phyloP scores from a whole-genome alignment of 1,140 invertebrate species.

The Drosophila virilis region DNA sequence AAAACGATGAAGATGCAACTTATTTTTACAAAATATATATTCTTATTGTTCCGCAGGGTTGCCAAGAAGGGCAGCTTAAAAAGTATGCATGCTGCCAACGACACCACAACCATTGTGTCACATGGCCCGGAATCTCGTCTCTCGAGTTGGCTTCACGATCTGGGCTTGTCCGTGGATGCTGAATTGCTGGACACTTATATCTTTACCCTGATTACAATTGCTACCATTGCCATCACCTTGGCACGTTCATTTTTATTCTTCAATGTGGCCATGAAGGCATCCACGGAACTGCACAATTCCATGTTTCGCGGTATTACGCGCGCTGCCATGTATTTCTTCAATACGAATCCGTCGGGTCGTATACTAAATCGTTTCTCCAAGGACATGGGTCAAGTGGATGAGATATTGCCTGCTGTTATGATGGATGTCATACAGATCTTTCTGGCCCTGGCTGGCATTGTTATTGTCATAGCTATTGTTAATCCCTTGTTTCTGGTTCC shows the following conservation, averaged over 20 bases:
- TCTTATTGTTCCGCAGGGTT: constrained; percentile 85
- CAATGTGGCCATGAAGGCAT: constrained; percentile 89
- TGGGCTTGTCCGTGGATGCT: constrained; percentile 60
- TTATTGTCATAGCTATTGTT: constrained; percentile 90
- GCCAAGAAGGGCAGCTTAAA: constrained; percentile 61
- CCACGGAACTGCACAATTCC: constrained; percentile 89
- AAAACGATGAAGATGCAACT: background rate
- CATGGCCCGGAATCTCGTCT: constrained; percentile 47
- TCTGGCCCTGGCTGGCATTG: constrained; percentile 89
- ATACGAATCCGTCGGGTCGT: constrained; percentile 90
- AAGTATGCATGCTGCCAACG: constrained; percentile 10
- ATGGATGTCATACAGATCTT: constrained; percentile 92
- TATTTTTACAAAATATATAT: background rate
- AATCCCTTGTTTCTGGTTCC: constrained; percentile 91
- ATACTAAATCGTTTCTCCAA: constrained; percentile 93
- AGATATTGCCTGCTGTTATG: constrained; percentile 90
- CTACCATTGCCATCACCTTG: constrained; percentile 87
- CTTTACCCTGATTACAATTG: constrained; percentile 86
- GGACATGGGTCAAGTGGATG: constrained; percentile 94
- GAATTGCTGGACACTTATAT: constrained; percentile 81
- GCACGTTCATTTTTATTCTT: constrained; percentile 88
- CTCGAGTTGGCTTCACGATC: constrained; percentile 45
- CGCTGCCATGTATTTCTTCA: constrained; percentile 93
- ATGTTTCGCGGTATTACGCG: constrained; percentile 92
- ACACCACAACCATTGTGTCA: constrained; percentile 10